Percentiles rank a stretch among this genome's conserved stretches.
Conservation (phyloP, 2,888 invertebrate genomes). For the Chrysolina americana region DNA sequence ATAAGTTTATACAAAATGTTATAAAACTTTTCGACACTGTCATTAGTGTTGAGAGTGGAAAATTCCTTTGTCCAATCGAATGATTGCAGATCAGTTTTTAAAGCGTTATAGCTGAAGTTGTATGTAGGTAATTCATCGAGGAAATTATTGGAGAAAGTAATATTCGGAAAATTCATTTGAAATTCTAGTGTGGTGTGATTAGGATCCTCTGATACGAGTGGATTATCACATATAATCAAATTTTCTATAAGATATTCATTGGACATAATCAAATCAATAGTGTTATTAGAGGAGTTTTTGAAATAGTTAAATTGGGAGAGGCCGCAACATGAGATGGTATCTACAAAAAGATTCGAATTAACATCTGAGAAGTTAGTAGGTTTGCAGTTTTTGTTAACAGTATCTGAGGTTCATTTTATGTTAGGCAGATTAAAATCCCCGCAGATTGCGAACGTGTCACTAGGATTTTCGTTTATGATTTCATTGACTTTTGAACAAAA, state of each 20-base stretch:
- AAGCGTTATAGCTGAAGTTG: not conserved
- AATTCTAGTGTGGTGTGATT: too few species aligned
- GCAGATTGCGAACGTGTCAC: too few species aligned
- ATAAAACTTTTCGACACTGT: not conserved
- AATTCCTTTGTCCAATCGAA: conserved; percentile 2
- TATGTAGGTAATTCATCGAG: too few species aligned
- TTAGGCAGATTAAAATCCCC: too few species aligned
- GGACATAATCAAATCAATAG: not conserved
- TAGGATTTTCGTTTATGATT: too few species aligned
- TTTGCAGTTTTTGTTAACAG: conserved; percentile 3
- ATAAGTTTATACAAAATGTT: too few species aligned
- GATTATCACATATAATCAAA: conserved; percentile 11
- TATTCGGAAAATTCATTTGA: too few species aligned
- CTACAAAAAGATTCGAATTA: conserved; percentile 5
- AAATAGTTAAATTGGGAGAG: too few species aligned
- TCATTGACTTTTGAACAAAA: not conserved
- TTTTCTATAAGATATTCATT: conserved; percentile 7
- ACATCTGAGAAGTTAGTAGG: not conserved
- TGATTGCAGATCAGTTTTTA: not conserved
- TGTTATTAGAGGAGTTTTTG: too few species aligned
- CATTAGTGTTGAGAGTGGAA: not conserved
- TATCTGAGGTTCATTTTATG: too few species aligned
- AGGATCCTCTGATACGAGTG: not conserved
- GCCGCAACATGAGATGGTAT: too few species aligned
- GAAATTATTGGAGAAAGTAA: too few species aligned